Base-by-base conservation (phyloP, 2,797 vertebrate species). In the Notoglanidium macrostoma region DNA sequence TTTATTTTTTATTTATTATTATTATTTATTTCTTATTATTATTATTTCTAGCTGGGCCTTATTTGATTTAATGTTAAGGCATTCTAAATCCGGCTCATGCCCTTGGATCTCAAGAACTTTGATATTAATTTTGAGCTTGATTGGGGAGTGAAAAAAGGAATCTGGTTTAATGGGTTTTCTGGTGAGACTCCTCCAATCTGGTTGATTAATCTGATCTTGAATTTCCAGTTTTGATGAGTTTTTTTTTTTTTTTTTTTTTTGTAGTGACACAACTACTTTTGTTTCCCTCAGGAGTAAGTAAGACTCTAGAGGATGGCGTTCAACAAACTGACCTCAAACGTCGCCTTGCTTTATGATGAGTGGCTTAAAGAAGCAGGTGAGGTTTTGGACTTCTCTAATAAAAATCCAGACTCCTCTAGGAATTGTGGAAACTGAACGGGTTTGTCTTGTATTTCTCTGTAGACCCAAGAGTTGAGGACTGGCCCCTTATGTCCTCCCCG, bases 401-500 rank as follows among this genome's bases (percentile, higher is more conserved):
- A 35, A 44, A n/a, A 26, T 9, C 12, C 14, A n/a, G 0, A 40
- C 7, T 61, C 14, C n/a, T 46, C 23, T 63, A 15, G 2, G 11
- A 14, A 46, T 12, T n/a, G 7, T 63, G 23, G 3, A 63, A n/a
- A n/a, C 23, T 63, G 23, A 81, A 29, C 19, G 23, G 21, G 1
- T n/a, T 76, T 77, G 35, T 54, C 57, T 51, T 46, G 7, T 8
- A 15, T n/a, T 26, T 59, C 55, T 55, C 0, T 59, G 9, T 35
- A 97, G 97, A 97, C 95, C 96, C 96, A 67, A 94, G 97, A 89
- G 93, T 96, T 44, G 95, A 94, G 91, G 94, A 96, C 86, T 97
- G 95, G 95, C 94, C 91, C 2, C 94, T 97, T 49, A 97, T 97
- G 97, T 95, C 96, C 35, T 97, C 96, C 0, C 96, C 96, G 63